Conservation (phyloP, 2,888 invertebrate genomes). For the Hemicrepidius hirtus region DNA sequence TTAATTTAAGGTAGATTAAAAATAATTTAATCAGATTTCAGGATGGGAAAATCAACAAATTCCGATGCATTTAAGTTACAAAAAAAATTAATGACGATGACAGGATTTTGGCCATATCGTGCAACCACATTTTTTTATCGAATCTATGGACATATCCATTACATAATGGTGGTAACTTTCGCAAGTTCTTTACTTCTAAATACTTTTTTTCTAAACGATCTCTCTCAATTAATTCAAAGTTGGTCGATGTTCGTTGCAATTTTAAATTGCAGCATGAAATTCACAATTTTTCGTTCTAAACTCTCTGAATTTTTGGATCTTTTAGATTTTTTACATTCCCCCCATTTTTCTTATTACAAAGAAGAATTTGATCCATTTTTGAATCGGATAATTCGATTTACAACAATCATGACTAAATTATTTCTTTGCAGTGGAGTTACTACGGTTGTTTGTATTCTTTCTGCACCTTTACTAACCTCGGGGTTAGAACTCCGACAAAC, state of each 20-base stretch:
- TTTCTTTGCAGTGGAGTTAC: conserved; percentile 40
- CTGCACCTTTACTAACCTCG: conserved; percentile 14
- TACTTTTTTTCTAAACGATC: conserved; percentile 25
- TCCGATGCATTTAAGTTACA: conserved; percentile 37
- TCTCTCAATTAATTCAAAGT: conserved; percentile 39
- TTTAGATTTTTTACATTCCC: conserved; percentile 40
- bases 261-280: conserved; percentile 40
- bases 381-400: conserved; percentile 24
- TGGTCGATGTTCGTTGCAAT: conserved; percentile 41
- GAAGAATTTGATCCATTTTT: conserved; percentile 34
- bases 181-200: conserved; percentile 31
- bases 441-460: conserved; percentile 31
- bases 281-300: conserved; percentile 42
- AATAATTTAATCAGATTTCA: too few relatives aligned
- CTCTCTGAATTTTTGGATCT: conserved; percentile 37
- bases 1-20: too few relatives aligned
- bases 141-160: conserved; percentile 29
- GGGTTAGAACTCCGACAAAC: conserved; percentile 17
- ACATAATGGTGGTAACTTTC: conserved; percentile 18
- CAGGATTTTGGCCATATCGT: conserved; percentile 41
- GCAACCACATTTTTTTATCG: conserved; percentile 17
- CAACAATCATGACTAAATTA: conserved; percentile 24
- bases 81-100: conserved; percentile 40
- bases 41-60: conserved; percentile 32
- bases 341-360: conserved; percentile 42